phyloP scores from a whole-genome alignment of 2,113 vertebrate species.

The Greenwoodochromis staneri region DNA sequence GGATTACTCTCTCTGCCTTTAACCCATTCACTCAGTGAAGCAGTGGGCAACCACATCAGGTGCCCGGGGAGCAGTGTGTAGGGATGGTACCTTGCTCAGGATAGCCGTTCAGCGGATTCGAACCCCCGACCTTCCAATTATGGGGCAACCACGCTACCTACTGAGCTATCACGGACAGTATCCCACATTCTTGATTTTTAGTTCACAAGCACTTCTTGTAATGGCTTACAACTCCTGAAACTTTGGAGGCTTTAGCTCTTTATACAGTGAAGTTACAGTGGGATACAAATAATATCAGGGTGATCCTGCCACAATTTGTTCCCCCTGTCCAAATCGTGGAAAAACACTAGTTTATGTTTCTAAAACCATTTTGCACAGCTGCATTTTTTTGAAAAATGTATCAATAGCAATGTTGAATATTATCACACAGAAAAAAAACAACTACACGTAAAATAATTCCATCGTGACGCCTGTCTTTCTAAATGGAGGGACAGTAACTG shows the following conservation, averaged over 20 bases:
- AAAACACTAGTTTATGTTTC: not conserved
- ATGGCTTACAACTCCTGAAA: not conserved
- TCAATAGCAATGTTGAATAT: not conserved
- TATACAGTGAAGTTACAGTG: not conserved
- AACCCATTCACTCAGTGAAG: too few relatives aligned
- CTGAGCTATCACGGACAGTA: too few relatives aligned
- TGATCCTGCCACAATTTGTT: not conserved
- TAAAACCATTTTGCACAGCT: not conserved
- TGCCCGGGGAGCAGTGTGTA: not conserved
- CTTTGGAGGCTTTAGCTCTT: not conserved
- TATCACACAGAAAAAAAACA: not conserved
- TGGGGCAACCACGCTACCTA: too few relatives aligned
- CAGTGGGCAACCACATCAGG: not conserved
- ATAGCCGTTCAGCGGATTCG: not conserved
- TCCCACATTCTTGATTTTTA: too few relatives aligned
- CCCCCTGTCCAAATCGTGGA: not conserved
- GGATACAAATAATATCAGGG: not conserved
- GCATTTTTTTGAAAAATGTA: not conserved
- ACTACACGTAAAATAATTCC: not conserved
- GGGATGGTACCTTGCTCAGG: not conserved
- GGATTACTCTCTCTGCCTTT: not conserved
- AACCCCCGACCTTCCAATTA: too few relatives aligned
- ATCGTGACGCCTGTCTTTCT: not conserved
- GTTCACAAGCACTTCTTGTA: too few relatives aligned
- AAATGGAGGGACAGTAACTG: not conserved